Evolutionary conservation across 2,113 vertebrate genomes (phyloP).

Genomic region (Maccullochella peelii): DNA sequence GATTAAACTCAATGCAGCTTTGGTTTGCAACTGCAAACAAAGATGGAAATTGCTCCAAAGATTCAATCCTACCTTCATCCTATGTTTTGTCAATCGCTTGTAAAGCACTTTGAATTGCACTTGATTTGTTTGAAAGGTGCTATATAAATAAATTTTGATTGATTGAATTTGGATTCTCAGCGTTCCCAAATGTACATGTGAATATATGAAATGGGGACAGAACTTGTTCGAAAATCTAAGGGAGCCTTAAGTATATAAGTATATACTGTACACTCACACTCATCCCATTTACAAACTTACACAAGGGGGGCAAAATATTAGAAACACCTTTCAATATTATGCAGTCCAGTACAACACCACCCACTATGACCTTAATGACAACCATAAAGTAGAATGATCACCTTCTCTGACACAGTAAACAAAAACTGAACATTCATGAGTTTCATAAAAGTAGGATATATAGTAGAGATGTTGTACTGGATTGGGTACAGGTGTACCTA

Average conservation of each 20-base stretch:
- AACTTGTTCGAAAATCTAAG: neutral
- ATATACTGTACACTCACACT: too few species aligned
- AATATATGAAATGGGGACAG: neutral
- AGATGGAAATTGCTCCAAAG: too few species aligned
- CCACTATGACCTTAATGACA: neutral
- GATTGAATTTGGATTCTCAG: neutral
- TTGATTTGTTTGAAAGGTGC: too few species aligned
- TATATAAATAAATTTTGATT: too few species aligned
- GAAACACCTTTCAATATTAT: neutral
- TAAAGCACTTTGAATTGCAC: too few species aligned
- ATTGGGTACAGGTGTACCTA: neutral
- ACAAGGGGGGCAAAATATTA: neutral
- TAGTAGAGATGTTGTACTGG: neutral
- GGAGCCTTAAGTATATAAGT: too few species aligned
- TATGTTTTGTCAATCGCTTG: too few species aligned
- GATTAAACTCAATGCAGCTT: neutral
- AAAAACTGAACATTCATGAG: neutral
- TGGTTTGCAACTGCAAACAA: neutral
- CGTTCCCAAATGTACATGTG: neutral
- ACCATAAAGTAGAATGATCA: neutral
- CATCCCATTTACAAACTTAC: too few species aligned
- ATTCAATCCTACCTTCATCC: too few species aligned
- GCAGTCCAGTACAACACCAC: neutral
- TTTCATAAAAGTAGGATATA: neutral
- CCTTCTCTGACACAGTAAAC: neutral